Conservation (phyloP, 2,797 vertebrate species). For the Cyclura pinguis region DNA sequence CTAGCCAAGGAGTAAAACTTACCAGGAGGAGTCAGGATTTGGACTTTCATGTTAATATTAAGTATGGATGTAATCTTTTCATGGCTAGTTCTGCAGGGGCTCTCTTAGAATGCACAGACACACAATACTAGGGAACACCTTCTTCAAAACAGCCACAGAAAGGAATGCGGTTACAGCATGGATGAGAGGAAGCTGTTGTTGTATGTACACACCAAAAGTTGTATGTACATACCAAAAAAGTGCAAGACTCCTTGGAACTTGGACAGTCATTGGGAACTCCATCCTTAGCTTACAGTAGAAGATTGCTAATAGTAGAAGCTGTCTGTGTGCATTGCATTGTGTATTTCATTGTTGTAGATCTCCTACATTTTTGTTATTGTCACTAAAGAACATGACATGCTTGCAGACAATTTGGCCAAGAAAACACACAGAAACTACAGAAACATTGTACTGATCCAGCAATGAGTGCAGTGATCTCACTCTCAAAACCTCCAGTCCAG, state of each 20-base stretch:
- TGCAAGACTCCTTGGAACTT: background rate
- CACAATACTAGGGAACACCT: background rate
- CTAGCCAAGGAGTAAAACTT: background rate
- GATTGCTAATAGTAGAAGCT: background rate
- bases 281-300: conserved; percentile 1
- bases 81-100: background rate
- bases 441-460: conserved; percentile 41
- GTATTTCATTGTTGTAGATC: conserved; percentile 39
- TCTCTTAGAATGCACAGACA: background rate
- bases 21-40: background rate
- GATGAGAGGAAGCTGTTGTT: no score
- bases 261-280: background rate
- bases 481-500: conserved; percentile 43
- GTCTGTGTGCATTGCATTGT: conserved; percentile 28
- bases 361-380: conserved; percentile 63
- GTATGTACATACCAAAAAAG: no score
- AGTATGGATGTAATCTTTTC: background rate
- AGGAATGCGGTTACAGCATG: no score
- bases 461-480: conserved; percentile 46
- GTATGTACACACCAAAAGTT: no score
- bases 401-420: conserved; percentile 60
- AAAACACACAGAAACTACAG: conserved; percentile 40
- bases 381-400: conserved; percentile 62
- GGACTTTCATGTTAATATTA: background rate
- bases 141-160: no score